phyloP scores from a whole-genome alignment of 2,113 vertebrate species.

The Prunella fulvescens region DNA sequence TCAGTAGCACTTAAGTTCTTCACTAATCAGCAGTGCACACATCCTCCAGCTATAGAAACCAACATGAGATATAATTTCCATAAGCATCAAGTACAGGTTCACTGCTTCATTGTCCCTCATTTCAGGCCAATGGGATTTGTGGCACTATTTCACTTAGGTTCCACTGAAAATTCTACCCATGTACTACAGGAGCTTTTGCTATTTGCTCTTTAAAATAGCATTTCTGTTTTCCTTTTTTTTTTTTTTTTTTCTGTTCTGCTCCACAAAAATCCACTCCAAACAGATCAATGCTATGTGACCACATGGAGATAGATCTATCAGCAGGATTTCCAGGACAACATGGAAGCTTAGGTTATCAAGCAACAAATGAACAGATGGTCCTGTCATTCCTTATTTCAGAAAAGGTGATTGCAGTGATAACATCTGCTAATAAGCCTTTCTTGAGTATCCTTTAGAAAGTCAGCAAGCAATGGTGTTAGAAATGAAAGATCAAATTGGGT shows the following conservation, averaged over 20 bases:
- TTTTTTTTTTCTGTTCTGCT: background rate
- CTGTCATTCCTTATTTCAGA: conserved; percentile 63
- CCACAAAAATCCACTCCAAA: conserved; percentile 48
- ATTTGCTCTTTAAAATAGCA: conserved; percentile 17
- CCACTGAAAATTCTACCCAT: background rate
- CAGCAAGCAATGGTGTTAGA: conserved; percentile 57
- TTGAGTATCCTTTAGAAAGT: conserved; percentile 63
- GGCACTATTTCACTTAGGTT: background rate
- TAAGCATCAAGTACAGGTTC: background rate
- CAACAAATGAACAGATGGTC: conserved; percentile 67
- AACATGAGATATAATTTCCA: background rate
- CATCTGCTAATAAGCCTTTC: conserved; percentile 68
- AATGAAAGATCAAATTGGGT: conserved; percentile 70
- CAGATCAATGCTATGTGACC: conserved; percentile 49
- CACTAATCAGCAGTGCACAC: conserved; percentile 26
- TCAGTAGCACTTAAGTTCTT: conserved; percentile 20
- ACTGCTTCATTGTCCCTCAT: background rate
- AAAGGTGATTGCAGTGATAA: conserved; percentile 66
- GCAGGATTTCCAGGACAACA: conserved; percentile 56
- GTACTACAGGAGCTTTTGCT: background rate
- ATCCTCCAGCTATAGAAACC: background rate
- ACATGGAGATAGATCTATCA: conserved; percentile 52
- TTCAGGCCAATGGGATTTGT: background rate
- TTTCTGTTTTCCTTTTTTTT: conserved; percentile 2
- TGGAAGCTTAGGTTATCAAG: conserved; percentile 56